phyloP scores from a whole-genome alignment of 2,888 invertebrate species.

The Aethes cnicana region DNA sequence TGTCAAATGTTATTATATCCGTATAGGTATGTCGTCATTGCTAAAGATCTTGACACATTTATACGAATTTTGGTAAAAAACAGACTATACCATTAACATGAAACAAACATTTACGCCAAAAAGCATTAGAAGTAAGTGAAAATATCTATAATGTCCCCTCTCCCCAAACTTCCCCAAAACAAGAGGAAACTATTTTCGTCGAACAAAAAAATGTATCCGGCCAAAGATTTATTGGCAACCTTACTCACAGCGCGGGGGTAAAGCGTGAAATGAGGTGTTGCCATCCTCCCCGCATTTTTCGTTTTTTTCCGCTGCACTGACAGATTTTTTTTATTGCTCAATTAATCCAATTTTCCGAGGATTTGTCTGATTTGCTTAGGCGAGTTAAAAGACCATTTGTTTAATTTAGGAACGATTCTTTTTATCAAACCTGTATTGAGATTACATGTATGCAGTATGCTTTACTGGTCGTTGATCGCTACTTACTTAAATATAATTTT shows the following conservation, averaged over 20 bases:
- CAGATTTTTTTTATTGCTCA: constrained; percentile 71
- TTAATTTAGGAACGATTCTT: too few relatives aligned
- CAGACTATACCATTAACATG: constrained; percentile 19
- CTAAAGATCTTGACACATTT: too few relatives aligned
- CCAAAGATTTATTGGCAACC: constrained; percentile 71
- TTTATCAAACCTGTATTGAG: too few relatives aligned
- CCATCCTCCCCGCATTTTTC: constrained; percentile 53
- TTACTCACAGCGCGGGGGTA: constrained; percentile 65
- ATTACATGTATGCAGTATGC: too few relatives aligned
- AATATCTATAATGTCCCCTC: constrained; percentile 38
- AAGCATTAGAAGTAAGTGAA: constrained; percentile 60
- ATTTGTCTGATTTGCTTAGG: constrained; percentile 38
- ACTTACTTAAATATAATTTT: too few relatives aligned
- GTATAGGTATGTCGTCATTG: too few relatives aligned
- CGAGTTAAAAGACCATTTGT: constrained; percentile 7
- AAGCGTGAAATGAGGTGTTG: constrained; percentile 81
- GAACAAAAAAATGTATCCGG: constrained; percentile 78
- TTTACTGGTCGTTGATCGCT: too few relatives aligned
- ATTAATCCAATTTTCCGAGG: constrained; percentile 64
- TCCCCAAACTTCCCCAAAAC: constrained; percentile 61
- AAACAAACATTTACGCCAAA: constrained; percentile 24
- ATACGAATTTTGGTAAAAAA: too few relatives aligned
- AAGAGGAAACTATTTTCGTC: constrained; percentile 79
- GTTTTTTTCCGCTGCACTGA: constrained; percentile 47
- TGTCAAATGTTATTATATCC: too few relatives aligned